These are phyloP conservation scores for Pedionomus torquatus DNA, from an alignment of 2,113 vertebrate genomes.

Conservation along the genomic window DNA sequence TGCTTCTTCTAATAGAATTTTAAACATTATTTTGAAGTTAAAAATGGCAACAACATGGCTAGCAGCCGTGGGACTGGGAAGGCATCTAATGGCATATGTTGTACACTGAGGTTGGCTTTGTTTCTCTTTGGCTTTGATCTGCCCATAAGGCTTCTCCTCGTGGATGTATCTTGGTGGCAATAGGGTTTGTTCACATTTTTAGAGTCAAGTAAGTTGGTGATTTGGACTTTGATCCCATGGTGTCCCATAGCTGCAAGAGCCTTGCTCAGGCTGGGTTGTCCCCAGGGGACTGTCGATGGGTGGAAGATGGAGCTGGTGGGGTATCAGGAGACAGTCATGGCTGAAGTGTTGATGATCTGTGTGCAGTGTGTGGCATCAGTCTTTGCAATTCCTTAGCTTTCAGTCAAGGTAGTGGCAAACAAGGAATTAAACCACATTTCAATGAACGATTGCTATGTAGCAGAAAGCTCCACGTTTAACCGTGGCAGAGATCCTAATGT, in stretches of 20 bases:
- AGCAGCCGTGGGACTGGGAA: background rate
- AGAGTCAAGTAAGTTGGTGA: rapidly evolving
- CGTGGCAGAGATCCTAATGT: background rate
- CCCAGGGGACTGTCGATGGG: rapidly evolving
- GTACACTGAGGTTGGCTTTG: background rate
- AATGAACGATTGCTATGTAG: background rate
- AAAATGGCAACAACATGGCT: rapidly evolving
- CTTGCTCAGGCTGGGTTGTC: background rate
- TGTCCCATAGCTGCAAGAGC: background rate
- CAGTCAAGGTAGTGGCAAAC: background rate
- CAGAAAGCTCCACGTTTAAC: background rate
- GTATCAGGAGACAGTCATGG: rapidly evolving
- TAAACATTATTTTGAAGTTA: background rate
- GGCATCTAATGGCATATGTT: background rate
- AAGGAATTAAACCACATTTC: background rate
- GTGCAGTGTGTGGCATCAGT: rapidly evolving
- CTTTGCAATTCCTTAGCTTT: background rate
- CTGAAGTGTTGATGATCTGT: rapidly evolving
- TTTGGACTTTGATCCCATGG: background rate
- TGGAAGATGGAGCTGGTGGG: background rate
- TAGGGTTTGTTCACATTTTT: rapidly evolving
- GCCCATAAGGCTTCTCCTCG: background rate
- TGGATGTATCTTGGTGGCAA: rapidly evolving
- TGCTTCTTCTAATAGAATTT: background rate
- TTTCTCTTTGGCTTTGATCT: background rate